Evolutionary conservation across 2,888 invertebrate genomes (phyloP), one percentile per base, ranked within the genome.

Genomic region (Synergus gifuensis): DNA sequence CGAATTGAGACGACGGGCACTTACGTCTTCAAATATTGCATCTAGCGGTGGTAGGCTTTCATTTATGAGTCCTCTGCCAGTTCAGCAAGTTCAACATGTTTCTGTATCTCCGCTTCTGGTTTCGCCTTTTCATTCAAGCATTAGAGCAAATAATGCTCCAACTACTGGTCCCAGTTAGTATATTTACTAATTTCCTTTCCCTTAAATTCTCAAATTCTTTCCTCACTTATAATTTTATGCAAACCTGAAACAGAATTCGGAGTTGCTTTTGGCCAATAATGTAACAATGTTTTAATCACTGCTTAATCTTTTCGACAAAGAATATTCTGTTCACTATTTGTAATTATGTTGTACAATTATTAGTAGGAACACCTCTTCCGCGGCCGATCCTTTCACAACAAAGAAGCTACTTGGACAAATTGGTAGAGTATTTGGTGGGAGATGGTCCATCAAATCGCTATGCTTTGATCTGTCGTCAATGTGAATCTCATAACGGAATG

Each of bases 381-480:
- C 94, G 97, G 36, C 96, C 96, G 14, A 93, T 98, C 86, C 92
- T 96, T 78, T 95, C 96, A 9, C 94, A 94, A 82, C 95, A 97
- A 83, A 95, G 98, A 81, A 95, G 96, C 8, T 95, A 96, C 49
- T 91, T 98, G 83, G 99, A 99, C 92, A 96, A 96, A 89, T 94
- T 99, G 88, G 96, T 99, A 18, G 99, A 99, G 91, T 98, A 97
- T 90, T 93, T 99, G 82, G 95, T 99, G 63, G 98, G 98, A 63
- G 99, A 99, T 92, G 99, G 99, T 0, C 98, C 99, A 40, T 95
- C 95, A 82, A 97, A 98, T 92, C 95, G 99, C 87, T 99, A 96
- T 93, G 99, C 99, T 28, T 95, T 99, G 84, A 98, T 99, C 88
- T 99, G 99, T 92, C 94, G 94, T 60, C 95, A 96, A 85, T 99